Conservation (phyloP, 2,797 vertebrate genomes). For the Leuciscus waleckii region DNA sequence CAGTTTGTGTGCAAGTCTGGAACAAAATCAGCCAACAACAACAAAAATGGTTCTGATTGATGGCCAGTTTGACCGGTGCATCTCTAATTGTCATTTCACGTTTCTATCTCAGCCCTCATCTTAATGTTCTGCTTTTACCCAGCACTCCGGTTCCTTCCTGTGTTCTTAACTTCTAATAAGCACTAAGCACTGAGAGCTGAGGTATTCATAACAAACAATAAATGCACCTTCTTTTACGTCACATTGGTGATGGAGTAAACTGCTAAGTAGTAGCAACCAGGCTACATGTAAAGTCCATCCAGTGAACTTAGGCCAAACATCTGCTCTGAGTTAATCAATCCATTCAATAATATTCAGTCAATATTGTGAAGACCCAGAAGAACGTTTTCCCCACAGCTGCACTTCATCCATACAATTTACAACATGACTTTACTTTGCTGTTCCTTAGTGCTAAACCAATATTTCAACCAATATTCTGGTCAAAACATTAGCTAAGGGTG, state of each 20-base stretch:
- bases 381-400: not conserved
- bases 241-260: not conserved
- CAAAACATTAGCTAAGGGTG: not conserved
- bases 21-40: not conserved
- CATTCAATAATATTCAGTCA: not conserved
- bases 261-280: not conserved
- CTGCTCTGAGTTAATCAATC: slow-evolving; percentile 5
- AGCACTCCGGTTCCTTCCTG: not conserved
- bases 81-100: not conserved
- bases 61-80: not conserved
- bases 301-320: not conserved
- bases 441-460: not conserved
- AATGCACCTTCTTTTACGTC: not conserved
- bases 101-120: not conserved
- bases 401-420: not conserved
- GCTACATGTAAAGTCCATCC: not conserved
- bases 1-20: not conserved
- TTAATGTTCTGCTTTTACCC: slow-evolving; percentile 11
- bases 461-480: not conserved
- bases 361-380: not conserved
- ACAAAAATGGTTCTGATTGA: not conserved
- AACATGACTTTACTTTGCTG: not conserved
- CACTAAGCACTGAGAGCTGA: not conserved
- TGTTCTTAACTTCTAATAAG: not conserved
- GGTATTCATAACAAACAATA: slow-evolving; percentile 4